Base-by-base conservation (phyloP, 1,140 invertebrate species). In the Drosophila kurseongensis region DNA sequence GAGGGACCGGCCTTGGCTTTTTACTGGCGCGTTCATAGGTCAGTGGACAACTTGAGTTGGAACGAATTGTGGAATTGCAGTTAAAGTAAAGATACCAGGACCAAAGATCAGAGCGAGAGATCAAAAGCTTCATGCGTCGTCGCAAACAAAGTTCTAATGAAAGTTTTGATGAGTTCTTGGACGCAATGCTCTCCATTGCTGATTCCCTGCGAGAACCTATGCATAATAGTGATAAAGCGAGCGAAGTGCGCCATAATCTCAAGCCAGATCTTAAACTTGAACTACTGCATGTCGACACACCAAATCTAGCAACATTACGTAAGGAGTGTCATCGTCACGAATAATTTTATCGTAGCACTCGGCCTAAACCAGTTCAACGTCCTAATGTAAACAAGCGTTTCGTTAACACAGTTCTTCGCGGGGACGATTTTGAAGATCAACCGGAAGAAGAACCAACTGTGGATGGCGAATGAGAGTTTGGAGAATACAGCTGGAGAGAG, bases 101-200 rank as follows among this genome's bases (percentile, higher is more conserved):
- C 23, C 45, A 32, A n/a, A 10, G 29, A 12, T 10, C 48, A 14
- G 48, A 51, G 6, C 7, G n/a, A 0, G 48, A 16, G 4, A 51
- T 51, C 2, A 35, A 32, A 51, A 16, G 10, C n/a, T n/a, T 1
- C 5, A 35, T 35, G 29, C 50, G 50, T 51, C n/a, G 50, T 4
- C 29, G 50, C 2, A 51, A 51, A 12, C 18, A 51, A 2, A 14
- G 27, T 16, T 9, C 6, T 1, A 35, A 16, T 6, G 50, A 48
- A 48, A n/a, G 6, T 16, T 52, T 52, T 52, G 32, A 52, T 12
- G 32, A 52, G 4, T 36, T 52, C 14, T 13, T 52, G 1, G 50
- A 52, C 9, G 50, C 29, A 13, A 57, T 57, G n/a, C 14, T 57
- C 4, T 12, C n/a, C 23, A 44, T 44, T 4, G 27, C 55, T 6